Conservation (phyloP, 2,888 invertebrate species). For the Lasius fuliginosus region DNA sequence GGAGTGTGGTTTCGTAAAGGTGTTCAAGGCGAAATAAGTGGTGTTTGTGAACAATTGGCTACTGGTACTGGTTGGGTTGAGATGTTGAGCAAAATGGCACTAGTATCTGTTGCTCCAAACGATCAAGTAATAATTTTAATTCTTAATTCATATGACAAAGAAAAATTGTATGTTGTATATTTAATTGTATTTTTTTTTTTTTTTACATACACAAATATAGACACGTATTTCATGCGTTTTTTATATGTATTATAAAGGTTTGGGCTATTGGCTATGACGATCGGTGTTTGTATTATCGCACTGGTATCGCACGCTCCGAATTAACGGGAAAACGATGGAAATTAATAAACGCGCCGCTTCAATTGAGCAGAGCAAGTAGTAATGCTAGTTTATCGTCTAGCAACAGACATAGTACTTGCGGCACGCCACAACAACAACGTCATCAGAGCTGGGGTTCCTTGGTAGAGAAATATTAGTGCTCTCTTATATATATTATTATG, state of each 20-base stretch:
- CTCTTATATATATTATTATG: neutral
- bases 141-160: neutral
- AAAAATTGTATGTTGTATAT: neutral
- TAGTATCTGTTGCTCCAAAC: slow-evolving; percentile 94
- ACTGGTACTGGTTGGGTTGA: slow-evolving; percentile 96
- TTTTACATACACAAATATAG: neutral
- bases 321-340: slow-evolving; percentile 96
- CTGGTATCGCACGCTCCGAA: slow-evolving; percentile 91
- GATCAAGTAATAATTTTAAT: slow-evolving; percentile 89
- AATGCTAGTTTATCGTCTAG: slow-evolving; percentile 89
- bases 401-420: slow-evolving; percentile 83
- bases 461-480: slow-evolving; percentile 80
- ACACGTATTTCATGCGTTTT: neutral
- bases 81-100: slow-evolving; percentile 94
- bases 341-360: slow-evolving; percentile 92
- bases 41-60: slow-evolving; percentile 92
- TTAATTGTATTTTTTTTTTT: neutral
- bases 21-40: slow-evolving; percentile 91
- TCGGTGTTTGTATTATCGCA: slow-evolving; percentile 93
- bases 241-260: slow-evolving; percentile 49
- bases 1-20: slow-evolving; percentile 96
- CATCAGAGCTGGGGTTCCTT: slow-evolving; percentile 91
- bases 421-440: slow-evolving; percentile 87
- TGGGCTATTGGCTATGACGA: slow-evolving; percentile 93
- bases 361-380: slow-evolving; percentile 94